Conservation (phyloP, 2,113 vertebrate genomes). For the Tinamus guttatus region DNA sequence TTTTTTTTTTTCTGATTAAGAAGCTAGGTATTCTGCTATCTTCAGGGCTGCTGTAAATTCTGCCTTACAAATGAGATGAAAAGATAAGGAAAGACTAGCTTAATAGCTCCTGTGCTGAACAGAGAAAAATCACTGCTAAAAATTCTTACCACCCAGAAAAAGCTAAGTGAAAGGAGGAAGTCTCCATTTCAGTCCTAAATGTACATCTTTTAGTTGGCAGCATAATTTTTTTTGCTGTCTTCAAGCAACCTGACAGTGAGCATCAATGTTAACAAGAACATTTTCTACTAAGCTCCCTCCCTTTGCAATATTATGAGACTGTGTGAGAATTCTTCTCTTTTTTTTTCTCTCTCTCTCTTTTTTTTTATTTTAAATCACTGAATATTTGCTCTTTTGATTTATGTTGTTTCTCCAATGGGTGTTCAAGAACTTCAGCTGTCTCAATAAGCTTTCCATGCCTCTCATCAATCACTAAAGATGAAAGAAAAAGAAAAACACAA, state of each 20-base stretch:
- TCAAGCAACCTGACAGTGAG: not conserved
- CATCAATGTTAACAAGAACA: not conserved
- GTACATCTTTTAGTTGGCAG: not conserved
- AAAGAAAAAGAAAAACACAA: not conserved
- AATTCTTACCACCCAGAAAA: not conserved
- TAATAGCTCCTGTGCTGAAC: not conserved
- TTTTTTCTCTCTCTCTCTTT: not conserved
- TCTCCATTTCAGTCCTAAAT: not conserved
- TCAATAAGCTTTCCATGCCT: constrained; percentile 2
- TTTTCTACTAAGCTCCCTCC: not conserved
- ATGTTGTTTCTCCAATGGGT: not conserved
- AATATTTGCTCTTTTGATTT: not conserved
- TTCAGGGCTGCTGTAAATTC: not conserved
- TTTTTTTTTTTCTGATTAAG: not conserved
- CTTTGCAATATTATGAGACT: not conserved
- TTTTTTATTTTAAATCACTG: not conserved
- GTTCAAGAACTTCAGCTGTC: not conserved
- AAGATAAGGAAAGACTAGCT: not conserved
- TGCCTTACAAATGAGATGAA: not conserved
- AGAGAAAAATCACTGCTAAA: not conserved
- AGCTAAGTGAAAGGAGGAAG: not conserved
- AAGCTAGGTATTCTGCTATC: not conserved
- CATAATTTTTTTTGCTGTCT: not conserved
- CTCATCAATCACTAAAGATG: constrained; percentile 2
- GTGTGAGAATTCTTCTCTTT: not conserved